Percentiles rank a stretch among this genome's conserved stretches.
Evolutionary conservation across 1,140 invertebrate species (phyloP).

Genomic region (Hylaeus anthracinus): DNA sequence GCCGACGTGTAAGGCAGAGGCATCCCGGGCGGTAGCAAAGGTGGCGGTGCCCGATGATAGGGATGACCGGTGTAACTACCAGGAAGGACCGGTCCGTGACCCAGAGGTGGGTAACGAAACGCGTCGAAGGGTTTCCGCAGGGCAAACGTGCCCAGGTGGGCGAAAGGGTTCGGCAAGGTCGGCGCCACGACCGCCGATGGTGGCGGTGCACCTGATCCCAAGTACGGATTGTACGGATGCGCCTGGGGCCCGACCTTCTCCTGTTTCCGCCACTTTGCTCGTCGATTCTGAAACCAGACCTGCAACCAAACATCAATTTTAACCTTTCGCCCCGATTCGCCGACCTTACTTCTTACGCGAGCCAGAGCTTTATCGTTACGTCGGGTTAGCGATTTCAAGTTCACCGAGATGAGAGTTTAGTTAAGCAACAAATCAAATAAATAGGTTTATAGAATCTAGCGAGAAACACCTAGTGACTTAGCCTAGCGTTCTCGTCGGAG

Average conservation of each 20-base stretch:
- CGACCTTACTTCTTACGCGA: too few species aligned
- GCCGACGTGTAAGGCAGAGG: conserved; percentile 84
- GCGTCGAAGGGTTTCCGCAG: conserved; percentile 91
- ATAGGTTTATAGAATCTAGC: too few species aligned
- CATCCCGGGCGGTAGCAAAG: conserved; percentile 85
- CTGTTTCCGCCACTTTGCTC: conserved; percentile 96
- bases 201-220: conserved; percentile 84
- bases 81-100: conserved; percentile 77
- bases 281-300: conserved; percentile 97
- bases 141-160: conserved; percentile 86
- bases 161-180: conserved; percentile 89
- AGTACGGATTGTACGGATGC: conserved; percentile 94
- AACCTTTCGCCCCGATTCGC: not conserved
- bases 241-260: conserved; percentile 95
- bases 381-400: too few species aligned
- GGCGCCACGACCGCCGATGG: conserved; percentile 84
- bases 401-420: too few species aligned
- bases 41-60: conserved; percentile 84
- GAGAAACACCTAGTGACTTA: too few species aligned
- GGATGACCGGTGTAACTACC: conserved; percentile 79
- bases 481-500: too few species aligned
- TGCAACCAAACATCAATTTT: conserved; percentile 81
- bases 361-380: too few species aligned
- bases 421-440: too few species aligned
- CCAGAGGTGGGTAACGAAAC: conserved; percentile 84